Percentiles rank a stretch among this genome's conserved stretches.
These are phyloP conservation scores for Drosophila conformis DNA, from an alignment of 2,888 invertebrate species.

Conservation along the genomic window DNA sequence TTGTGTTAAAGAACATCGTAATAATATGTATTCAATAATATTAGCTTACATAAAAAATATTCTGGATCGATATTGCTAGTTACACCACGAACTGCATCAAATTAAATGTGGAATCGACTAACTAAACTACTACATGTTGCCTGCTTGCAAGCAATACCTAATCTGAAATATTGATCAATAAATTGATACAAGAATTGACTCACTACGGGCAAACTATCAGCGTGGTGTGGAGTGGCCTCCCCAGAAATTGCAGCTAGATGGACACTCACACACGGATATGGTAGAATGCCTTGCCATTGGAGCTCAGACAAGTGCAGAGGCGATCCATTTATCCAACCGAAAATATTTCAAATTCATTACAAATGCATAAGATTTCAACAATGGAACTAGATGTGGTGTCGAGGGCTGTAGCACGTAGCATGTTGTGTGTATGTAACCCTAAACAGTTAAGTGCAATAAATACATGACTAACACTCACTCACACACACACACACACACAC, in stretches of 20 bases:
- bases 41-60: background rate
- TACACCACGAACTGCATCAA: background rate
- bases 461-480: constrained; percentile 48
- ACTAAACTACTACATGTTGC: background rate
- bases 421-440: constrained; percentile 49
- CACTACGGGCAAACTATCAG: constrained; percentile 1
- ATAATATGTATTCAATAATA: background rate
- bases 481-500: background rate
- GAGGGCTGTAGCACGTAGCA: constrained; percentile 7
- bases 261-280: constrained; percentile 14
- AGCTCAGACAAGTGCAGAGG: constrained; percentile 33
- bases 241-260: constrained; percentile 50
- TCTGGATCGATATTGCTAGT: background rate
- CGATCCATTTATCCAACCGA: constrained; percentile 61
- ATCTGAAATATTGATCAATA: constrained; percentile 73
- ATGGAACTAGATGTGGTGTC: constrained; percentile 28
- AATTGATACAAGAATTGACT: constrained; percentile 51
- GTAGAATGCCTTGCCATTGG: constrained; percentile 45
- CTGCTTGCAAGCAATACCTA: constrained; percentile 41
- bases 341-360: constrained; percentile 79
- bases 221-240: constrained; percentile 10
- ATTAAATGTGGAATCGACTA: background rate
- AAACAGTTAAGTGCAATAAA: constrained; percentile 80
- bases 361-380: constrained; percentile 81
- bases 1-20: background rate